These are phyloP conservation scores for Cervus canadensis DNA, from an alignment of 2,113 vertebrate genomes.

Conservation along the genomic window DNA sequence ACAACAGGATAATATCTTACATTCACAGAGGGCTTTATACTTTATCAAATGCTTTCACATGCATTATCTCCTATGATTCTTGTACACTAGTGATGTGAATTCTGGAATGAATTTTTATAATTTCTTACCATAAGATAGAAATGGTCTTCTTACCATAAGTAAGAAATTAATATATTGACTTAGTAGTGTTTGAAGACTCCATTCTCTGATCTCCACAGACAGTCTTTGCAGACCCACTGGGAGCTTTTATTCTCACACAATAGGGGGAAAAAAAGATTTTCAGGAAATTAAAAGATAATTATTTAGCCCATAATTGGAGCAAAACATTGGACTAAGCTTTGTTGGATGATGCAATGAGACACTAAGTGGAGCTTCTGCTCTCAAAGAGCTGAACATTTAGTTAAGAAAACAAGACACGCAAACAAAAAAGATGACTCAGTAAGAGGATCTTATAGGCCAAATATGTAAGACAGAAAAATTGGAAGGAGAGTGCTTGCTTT, in stretches of 20 bases:
- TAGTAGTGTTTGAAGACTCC: not conserved
- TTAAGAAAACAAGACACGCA: not conserved
- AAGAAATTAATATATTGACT: slow-evolving; percentile 23
- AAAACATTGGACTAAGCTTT: not conserved
- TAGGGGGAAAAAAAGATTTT: not conserved
- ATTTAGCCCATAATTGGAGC: not conserved
- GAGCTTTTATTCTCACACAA: not conserved
- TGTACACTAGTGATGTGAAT: not conserved
- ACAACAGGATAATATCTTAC: not conserved
- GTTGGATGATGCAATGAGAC: not conserved
- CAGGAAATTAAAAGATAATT: not conserved
- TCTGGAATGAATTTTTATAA: not conserved
- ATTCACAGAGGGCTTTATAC: not conserved
- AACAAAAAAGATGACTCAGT: not conserved
- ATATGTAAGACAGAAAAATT: not conserved
- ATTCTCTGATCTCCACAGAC: not conserved
- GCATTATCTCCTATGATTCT: not conserved
- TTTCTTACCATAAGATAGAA: not conserved
- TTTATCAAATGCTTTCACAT: not conserved
- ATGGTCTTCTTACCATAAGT: not conserved
- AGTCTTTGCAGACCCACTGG: not conserved
- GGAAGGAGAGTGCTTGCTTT: not conserved
- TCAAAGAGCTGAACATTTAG: not conserved
- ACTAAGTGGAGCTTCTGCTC: not conserved
- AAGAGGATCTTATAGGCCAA: not conserved